phyloP scores from a whole-genome alignment of 2,888 invertebrate genomes.

The Cosmopolites sordidus region DNA sequence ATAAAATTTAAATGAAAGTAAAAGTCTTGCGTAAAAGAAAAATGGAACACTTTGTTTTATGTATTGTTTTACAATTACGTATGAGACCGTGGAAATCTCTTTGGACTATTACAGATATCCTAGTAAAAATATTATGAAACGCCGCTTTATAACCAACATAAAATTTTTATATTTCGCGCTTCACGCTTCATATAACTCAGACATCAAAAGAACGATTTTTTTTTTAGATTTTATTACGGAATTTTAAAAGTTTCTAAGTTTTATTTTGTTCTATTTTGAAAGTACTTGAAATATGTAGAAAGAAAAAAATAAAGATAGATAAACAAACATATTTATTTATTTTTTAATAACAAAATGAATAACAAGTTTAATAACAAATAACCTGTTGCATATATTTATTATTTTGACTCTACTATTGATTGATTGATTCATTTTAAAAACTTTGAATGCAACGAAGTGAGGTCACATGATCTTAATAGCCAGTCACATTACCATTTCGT shows the following conservation, averaged over 20 bases:
- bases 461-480: too few relatives aligned
- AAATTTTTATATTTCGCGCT: slow-evolving; percentile 8
- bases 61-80: slow-evolving; percentile 14
- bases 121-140: slow-evolving; percentile 15
- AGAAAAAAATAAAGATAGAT: too few relatives aligned
- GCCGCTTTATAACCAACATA: slow-evolving; percentile 9
- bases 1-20: slow-evolving; percentile 11
- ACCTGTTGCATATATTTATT: too few relatives aligned
- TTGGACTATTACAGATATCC: slow-evolving; percentile 10
- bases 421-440: too few relatives aligned
- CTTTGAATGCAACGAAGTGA: too few relatives aligned
- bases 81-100: slow-evolving; percentile 7
- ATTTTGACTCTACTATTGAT: too few relatives aligned
- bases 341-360: too few relatives aligned
- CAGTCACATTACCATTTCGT: too few relatives aligned
- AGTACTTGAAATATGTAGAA: too few relatives aligned
- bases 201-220: slow-evolving; percentile 3
- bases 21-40: slow-evolving; percentile 11
- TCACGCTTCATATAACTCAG: slow-evolving; percentile 6
- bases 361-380: too few relatives aligned
- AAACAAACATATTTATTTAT: too few relatives aligned
- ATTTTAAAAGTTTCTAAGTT: slow-evolving; percentile 8
- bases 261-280: too few relatives aligned
- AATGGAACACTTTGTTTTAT: slow-evolving; percentile 5
- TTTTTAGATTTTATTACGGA: slow-evolving; percentile 8